Percentiles rank a stretch among this genome's conserved stretches.
phyloP scores from a whole-genome alignment of 2,113 vertebrate genomes.

The Mobula birostris region DNA sequence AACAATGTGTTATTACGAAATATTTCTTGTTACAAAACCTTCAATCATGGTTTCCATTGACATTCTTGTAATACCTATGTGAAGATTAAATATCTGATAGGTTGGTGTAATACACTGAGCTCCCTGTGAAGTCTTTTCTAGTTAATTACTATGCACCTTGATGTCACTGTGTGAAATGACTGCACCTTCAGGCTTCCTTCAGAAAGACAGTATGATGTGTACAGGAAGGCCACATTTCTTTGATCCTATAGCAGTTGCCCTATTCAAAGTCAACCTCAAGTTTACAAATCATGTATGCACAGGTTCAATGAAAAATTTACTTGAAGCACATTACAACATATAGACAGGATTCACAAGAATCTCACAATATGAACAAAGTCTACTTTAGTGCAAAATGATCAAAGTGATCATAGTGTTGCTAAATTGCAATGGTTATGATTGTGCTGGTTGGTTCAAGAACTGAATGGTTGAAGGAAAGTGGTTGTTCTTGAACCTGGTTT shows the following conservation, averaged over 20 bases:
- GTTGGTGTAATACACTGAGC: neutral
- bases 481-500: too few relatives aligned
- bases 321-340: too few relatives aligned
- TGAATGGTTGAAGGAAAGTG: too few relatives aligned
- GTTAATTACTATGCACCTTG: neutral
- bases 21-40: neutral
- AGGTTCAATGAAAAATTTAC: too few relatives aligned
- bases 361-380: too few relatives aligned
- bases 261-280: neutral
- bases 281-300: too few relatives aligned
- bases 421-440: too few relatives aligned
- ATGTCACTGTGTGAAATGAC: neutral
- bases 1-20: neutral
- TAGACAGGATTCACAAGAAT: too few relatives aligned
- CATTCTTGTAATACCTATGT: neutral
- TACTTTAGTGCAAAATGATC: too few relatives aligned
- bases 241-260: neutral
- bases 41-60: neutral
- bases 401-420: too few relatives aligned
- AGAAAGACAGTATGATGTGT: neutral
- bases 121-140: neutral
- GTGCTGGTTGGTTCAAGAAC: too few relatives aligned
- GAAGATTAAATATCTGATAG: neutral
- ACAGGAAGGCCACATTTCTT: neutral
- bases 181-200: neutral